Evolutionary conservation across 2,888 invertebrate species (phyloP).

Genomic region (Lithophane leautieri): DNA sequence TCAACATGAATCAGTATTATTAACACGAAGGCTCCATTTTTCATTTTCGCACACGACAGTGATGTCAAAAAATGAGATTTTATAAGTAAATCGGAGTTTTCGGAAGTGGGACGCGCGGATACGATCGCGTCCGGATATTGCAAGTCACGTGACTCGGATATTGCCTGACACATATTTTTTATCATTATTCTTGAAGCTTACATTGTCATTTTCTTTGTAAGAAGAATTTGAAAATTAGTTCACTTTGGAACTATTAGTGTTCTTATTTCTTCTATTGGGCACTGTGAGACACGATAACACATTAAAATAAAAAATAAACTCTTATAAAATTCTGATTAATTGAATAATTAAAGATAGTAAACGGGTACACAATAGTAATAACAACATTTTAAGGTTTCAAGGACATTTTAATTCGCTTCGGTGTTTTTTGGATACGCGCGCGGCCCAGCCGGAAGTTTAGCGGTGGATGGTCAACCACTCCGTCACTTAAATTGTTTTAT

Average conservation of each 20-base stretch:
- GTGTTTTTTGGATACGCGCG: too few relatives aligned
- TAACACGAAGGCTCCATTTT: not conserved
- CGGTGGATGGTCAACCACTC: not conserved
- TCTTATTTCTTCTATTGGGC: not conserved
- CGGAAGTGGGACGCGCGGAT: conserved; percentile 49
- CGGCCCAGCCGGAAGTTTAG: too few relatives aligned
- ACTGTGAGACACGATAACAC: not conserved
- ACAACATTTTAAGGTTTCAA: too few relatives aligned
- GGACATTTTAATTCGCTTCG: too few relatives aligned
- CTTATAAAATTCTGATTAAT: too few relatives aligned
- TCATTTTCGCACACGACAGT: not conserved
- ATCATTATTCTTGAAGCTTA: conserved; percentile 25
- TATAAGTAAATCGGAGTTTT: conserved; percentile 55
- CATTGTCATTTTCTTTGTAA: conserved; percentile 4
- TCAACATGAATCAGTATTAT: not conserved
- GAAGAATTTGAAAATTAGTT: not conserved
- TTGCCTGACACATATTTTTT: conserved; percentile 64
- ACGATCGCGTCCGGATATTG: conserved; percentile 72
- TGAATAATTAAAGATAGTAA: not conserved
- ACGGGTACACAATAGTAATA: not conserved
- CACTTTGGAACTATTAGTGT: not conserved
- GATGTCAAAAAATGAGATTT: conserved; percentile 51
- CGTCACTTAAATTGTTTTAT: not conserved
- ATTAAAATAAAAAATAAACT: not conserved
- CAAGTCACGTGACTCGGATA: conserved; percentile 71